Evolutionary conservation across 2,113 vertebrate species (phyloP).

Genomic region (Pterocles burchelli): DNA sequence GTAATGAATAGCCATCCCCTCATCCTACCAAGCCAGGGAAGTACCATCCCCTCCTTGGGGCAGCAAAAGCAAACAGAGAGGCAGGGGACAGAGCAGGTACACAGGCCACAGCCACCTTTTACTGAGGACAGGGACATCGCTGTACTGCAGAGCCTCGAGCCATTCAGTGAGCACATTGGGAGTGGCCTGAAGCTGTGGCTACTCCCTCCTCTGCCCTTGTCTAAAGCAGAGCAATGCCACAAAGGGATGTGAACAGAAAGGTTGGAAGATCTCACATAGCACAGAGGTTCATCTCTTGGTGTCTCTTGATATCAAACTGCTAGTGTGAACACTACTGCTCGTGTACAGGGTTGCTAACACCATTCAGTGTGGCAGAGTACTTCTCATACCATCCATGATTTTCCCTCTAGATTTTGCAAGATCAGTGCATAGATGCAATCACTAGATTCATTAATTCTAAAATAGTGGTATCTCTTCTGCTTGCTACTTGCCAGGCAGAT

Average conservation of each 20-base stretch:
- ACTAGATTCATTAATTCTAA: neutral
- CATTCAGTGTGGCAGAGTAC: neutral
- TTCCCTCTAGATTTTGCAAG: neutral
- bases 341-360: neutral
- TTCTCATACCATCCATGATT: neutral
- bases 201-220: neutral
- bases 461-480: neutral
- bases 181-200: neutral
- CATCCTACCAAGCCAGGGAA: neutral
- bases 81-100: neutral
- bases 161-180: neutral
- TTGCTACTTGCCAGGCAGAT: neutral
- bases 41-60: neutral
- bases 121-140: neutral
- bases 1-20: neutral
- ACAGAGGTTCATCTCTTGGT: neutral
- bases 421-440: neutral
- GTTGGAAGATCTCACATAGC: neutral
- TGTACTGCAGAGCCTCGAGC: neutral
- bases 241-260: neutral
- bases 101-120: neutral
- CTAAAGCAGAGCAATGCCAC: neutral
- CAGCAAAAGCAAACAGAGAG: neutral
- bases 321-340: neutral
- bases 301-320: neutral